Conservation (phyloP, 2,797 vertebrate species). For the Pelobates cultripes region DNA sequence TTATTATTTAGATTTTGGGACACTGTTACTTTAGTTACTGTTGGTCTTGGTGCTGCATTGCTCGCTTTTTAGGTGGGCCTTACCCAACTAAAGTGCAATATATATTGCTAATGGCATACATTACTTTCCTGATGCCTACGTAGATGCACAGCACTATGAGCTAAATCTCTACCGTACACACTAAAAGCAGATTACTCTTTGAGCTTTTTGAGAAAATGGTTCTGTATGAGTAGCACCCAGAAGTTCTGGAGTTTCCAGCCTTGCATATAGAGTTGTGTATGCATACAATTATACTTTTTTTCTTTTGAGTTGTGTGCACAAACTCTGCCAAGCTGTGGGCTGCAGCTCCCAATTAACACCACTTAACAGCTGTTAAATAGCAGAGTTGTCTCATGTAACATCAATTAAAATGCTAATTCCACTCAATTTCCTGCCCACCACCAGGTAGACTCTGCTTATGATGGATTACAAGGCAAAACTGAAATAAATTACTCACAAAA, state of each 20-base stretch:
- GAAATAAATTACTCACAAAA: slow-evolving; percentile 55
- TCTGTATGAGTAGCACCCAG: neutral
- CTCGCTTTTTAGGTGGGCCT: too few relatives aligned
- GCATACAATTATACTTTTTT: slow-evolving; percentile 5
- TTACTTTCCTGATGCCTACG: too few relatives aligned
- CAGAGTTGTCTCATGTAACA: slow-evolving; percentile 62
- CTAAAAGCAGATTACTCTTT: too few relatives aligned
- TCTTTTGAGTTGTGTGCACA: slow-evolving; percentile 59
- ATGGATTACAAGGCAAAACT: slow-evolving; percentile 54
- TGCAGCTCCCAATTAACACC: slow-evolving; percentile 65
- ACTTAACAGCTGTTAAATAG: slow-evolving; percentile 69
- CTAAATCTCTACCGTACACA: neutral
- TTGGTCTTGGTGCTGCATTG: too few relatives aligned
- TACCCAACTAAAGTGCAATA: too few relatives aligned
- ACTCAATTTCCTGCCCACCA: slow-evolving; percentile 55
- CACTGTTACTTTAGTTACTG: too few relatives aligned
- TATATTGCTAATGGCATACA: too few relatives aligned
- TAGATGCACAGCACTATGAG: neutral
- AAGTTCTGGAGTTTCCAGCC: neutral
- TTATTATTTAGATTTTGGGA: too few relatives aligned
- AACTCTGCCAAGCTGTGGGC: slow-evolving; percentile 64
- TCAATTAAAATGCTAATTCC: slow-evolving; percentile 64
- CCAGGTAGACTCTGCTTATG: slow-evolving; percentile 55
- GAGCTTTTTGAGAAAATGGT: neutral
- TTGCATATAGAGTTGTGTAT: slow-evolving; percentile 3